These are phyloP conservation scores for Trilocha varians DNA, from an alignment of 2,888 invertebrate genomes.

Conservation along the genomic window DNA sequence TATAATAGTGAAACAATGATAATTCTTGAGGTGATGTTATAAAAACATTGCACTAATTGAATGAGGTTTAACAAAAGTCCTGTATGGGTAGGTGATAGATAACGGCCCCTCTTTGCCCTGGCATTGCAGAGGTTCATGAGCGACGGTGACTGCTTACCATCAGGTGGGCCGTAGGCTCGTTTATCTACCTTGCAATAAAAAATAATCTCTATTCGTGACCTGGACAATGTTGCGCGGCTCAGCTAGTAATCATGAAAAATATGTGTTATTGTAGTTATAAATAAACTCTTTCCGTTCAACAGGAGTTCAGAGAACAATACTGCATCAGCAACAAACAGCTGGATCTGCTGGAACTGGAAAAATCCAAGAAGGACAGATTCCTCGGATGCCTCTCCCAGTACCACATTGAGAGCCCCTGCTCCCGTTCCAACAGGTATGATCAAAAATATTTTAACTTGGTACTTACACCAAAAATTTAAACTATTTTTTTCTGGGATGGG, in stretches of 20 bases:
- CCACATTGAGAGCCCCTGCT: constrained; percentile 79
- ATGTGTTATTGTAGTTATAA: not conserved
- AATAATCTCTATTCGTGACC: not conserved
- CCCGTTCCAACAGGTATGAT: constrained; percentile 73
- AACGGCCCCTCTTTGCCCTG: no score
- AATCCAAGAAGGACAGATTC: constrained; percentile 77
- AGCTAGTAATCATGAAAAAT: not conserved
- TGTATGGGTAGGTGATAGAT: no score
- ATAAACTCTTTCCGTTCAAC: constrained; percentile 1
- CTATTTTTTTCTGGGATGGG: no score
- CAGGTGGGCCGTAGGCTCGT: constrained; percentile 2
- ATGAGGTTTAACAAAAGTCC: no score
- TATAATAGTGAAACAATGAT: no score
- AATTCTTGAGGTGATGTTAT: no score
- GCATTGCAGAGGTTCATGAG: no score
- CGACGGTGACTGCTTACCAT: no score
- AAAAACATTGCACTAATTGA: not conserved
- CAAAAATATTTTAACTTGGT: no score
- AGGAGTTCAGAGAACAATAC: constrained; percentile 94
- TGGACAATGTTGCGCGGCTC: not conserved
- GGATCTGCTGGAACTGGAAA: constrained; percentile 81
- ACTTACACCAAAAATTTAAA: no score
- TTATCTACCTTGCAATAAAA: no score
- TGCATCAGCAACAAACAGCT: constrained; percentile 93
- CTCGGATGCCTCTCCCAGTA: constrained; percentile 88